phyloP scores from a whole-genome alignment of 2,113 vertebrate species.

The Noctilio leporinus region DNA sequence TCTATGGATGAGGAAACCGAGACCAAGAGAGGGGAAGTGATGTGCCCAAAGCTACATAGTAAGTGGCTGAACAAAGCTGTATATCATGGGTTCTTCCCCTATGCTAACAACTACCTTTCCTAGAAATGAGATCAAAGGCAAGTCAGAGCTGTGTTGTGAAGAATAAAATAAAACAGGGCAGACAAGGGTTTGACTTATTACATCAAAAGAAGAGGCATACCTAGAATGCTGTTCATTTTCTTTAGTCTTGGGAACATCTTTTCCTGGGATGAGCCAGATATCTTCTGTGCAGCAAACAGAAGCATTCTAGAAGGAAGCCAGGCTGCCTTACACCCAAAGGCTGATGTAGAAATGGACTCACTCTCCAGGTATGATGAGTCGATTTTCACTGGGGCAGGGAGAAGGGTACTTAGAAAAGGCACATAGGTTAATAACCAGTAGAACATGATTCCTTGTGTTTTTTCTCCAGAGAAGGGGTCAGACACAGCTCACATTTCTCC shows the following conservation, averaged over 20 bases:
- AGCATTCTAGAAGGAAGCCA: not conserved
- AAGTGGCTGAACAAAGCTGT: not conserved
- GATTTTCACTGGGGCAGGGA: not conserved
- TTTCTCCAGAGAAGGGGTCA: not conserved
- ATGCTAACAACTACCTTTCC: not conserved
- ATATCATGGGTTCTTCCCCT: fast-evolving
- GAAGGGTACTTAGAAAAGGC: not conserved
- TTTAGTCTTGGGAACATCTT: not conserved
- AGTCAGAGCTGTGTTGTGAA: not conserved
- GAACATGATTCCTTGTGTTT: not conserved
- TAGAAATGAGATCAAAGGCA: not conserved
- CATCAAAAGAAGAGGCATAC: not conserved
- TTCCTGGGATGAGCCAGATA: not conserved
- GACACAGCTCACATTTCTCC: not conserved
- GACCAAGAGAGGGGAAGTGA: not conserved
- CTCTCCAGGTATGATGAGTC: not conserved
- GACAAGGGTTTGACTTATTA: not conserved
- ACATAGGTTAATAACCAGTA: not conserved
- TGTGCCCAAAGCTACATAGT: not conserved
- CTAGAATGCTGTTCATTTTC: not conserved
- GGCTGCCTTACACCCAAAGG: not conserved
- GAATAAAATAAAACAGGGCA: not conserved
- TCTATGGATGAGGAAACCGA: not conserved
- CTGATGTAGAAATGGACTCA: not conserved
- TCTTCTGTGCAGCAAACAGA: not conserved